Conservation (phyloP, 2,113 vertebrate species). For the Upupa epops region DNA sequence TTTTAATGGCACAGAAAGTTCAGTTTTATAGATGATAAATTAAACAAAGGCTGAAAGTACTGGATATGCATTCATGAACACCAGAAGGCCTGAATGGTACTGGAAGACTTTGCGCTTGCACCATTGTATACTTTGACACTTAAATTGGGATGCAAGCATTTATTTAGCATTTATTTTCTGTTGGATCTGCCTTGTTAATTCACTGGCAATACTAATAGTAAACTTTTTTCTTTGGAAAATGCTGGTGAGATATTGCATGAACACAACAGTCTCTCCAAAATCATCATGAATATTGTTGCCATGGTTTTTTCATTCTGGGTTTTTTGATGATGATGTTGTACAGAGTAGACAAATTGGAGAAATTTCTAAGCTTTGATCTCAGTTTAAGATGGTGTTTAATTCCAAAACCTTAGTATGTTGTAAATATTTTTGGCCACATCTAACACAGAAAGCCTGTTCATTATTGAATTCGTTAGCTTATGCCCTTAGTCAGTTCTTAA, state of each 20-base stretch:
- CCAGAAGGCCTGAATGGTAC: background rate
- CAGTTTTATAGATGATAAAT: slow-evolving; percentile 6
- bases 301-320: background rate
- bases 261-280: background rate
- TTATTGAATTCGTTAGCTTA: background rate
- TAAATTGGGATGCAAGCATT: background rate
- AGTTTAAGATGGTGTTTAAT: background rate
- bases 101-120: background rate
- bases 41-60: background rate
- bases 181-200: background rate
- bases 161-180: background rate
- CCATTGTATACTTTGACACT: background rate
- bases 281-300: background rate
- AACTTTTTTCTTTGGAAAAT: background rate
- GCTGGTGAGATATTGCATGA: background rate
- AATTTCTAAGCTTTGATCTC: background rate
- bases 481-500: background rate
- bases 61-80: background rate
- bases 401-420: background rate
- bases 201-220: background rate
- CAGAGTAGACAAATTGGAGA: background rate
- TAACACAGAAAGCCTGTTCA: background rate
- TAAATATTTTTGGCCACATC: background rate
- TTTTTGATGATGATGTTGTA: background rate
- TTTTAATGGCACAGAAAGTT: background rate